A percentile compares a stretch with the other conserved stretches of the same genome.
These are phyloP conservation scores for Nettapus auritus DNA, from an alignment of 2,113 vertebrate genomes.

Conservation along the genomic window DNA sequence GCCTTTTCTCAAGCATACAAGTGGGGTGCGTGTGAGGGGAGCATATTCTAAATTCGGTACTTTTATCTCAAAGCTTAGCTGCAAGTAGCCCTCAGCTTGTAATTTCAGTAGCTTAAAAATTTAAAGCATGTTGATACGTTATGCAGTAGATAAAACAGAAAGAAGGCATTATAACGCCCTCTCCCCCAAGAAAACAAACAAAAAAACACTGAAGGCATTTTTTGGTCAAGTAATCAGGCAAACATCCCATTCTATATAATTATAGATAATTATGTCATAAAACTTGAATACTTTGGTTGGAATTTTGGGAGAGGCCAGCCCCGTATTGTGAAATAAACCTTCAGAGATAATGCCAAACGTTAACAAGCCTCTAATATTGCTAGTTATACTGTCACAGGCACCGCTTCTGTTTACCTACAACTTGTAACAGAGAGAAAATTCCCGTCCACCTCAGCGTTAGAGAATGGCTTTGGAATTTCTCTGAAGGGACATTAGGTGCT, in stretches of 20 bases:
- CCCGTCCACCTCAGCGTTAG: background rate
- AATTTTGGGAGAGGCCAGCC: conserved; percentile 62
- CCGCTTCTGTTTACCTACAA: background rate
- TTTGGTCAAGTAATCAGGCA: conserved; percentile 19
- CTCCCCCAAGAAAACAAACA: background rate
- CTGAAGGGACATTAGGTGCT: background rate
- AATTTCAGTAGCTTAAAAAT: background rate
- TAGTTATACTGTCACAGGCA: background rate
- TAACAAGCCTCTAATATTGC: conserved; percentile 30
- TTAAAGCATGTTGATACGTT: background rate
- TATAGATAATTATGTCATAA: conserved; percentile 48
- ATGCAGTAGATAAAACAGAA: background rate
- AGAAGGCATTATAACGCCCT: background rate
- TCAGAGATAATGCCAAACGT: conserved; percentile 13
- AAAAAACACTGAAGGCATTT: background rate
- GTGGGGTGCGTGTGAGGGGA: background rate
- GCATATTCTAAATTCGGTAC: background rate
- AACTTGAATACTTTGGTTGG: conserved; percentile 33
- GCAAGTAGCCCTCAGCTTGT: background rate
- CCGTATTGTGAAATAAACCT: conserved; percentile 47
- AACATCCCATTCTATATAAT: conserved; percentile 44
- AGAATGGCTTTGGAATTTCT: conserved; percentile 13
- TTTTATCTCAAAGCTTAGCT: background rate
- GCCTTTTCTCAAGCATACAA: background rate
- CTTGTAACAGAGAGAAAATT: background rate